These are phyloP conservation scores for Carollia perspicillata DNA, from an alignment of 2,113 vertebrate species.

Conservation along the genomic window DNA sequence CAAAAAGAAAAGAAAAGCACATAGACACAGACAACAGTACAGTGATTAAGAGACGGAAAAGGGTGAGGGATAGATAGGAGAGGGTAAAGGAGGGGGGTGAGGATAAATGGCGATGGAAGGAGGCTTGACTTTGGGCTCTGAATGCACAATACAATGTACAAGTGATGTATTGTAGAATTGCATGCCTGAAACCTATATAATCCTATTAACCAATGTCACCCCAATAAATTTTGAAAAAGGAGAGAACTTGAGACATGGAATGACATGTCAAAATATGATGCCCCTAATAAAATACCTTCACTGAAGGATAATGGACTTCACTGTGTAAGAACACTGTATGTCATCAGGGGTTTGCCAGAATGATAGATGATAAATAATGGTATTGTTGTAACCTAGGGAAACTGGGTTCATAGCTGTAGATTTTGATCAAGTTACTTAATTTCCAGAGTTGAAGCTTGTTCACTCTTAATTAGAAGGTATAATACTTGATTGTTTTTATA, in stretches of 20 bases:
- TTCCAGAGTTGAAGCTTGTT: neutral
- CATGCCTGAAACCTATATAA: neutral
- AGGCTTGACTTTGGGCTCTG: neutral
- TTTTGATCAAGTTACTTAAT: neutral
- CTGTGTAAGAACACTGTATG: neutral
- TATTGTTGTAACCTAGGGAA: neutral
- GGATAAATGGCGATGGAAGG: neutral
- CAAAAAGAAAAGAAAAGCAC: too few species aligned
- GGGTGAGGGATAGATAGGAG: neutral
- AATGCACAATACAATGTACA: neutral
- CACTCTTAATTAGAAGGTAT: neutral
- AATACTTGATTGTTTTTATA: neutral
- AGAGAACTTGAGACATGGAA: neutral
- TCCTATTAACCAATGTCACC: neutral
- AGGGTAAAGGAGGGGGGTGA: neutral
- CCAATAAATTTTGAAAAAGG: neutral
- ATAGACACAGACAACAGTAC: too few species aligned
- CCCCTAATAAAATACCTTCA: neutral
- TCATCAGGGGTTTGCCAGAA: neutral
- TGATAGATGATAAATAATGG: neutral
- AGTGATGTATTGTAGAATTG: neutral
- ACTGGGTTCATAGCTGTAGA: neutral
- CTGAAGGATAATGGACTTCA: neutral
- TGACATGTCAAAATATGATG: neutral
- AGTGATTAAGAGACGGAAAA: too few species aligned